Evolutionary conservation across 1,140 invertebrate genomes (phyloP).

Genomic region (Tetranychus urticae): DNA sequence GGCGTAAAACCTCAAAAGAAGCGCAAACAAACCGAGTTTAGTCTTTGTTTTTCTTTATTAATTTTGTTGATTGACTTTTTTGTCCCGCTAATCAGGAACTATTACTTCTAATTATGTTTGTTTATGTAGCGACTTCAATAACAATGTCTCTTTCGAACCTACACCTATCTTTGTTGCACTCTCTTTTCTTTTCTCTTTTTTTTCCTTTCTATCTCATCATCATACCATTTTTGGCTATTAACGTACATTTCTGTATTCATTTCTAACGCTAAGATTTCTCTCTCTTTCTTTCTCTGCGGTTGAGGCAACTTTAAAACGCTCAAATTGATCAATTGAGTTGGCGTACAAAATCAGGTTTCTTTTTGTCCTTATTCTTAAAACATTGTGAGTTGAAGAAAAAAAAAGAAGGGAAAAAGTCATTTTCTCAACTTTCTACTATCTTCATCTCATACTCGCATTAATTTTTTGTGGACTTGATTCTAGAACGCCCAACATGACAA

Average conservation of each 20-base stretch:
- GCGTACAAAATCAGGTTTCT: neutral
- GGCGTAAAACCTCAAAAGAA: too few species aligned
- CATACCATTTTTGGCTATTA: neutral
- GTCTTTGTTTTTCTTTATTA: too few species aligned
- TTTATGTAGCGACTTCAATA: neutral
- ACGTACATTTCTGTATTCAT: neutral
- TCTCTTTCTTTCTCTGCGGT: neutral
- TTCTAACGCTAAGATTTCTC: neutral
- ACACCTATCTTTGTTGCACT: neutral
- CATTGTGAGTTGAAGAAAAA: too few species aligned
- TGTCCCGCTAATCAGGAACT: too few species aligned
- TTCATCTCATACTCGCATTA: too few species aligned
- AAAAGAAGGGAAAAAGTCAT: neutral
- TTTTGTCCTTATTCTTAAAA: neutral
- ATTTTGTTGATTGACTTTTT: too few species aligned
- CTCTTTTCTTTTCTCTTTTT: constrained; percentile 3
- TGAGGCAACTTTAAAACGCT: neutral
- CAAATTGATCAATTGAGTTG: neutral
- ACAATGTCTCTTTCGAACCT: neutral
- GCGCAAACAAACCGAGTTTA: too few species aligned
- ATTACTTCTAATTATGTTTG: too few species aligned
- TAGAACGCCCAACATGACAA: too few species aligned
- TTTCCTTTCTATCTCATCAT: neutral
- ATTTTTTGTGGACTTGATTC: too few species aligned
- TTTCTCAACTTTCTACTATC: too few species aligned